Percentiles rank a stretch among this genome's conserved stretches.
Evolutionary conservation across 2,797 vertebrate genomes (phyloP).

Genomic region (Oophaga sylvatica): DNA sequence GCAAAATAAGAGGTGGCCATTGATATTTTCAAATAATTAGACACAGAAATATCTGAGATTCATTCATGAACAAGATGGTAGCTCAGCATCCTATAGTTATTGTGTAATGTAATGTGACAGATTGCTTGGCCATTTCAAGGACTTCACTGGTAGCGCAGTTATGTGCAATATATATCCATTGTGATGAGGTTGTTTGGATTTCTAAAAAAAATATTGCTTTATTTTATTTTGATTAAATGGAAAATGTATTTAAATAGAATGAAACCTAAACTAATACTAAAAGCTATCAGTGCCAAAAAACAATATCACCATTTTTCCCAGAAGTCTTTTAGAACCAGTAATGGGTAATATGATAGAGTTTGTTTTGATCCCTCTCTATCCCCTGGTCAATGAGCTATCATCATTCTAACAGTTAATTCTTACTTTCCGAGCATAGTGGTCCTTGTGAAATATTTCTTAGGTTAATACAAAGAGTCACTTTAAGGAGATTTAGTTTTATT

Average conservation of each 20-base stretch:
- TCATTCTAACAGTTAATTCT: neutral
- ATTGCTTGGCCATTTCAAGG: neutral
- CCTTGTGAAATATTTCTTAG: neutral
- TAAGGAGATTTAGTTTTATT: neutral
- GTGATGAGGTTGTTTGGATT: neutral
- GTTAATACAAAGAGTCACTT: neutral
- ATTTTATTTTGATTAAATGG: neutral
- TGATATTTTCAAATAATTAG: slow-evolving; percentile 3
- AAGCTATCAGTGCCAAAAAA: too few species aligned
- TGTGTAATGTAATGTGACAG: neutral
- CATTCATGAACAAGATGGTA: neutral
- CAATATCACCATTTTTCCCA: too few species aligned
- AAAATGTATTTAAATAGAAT: neutral
- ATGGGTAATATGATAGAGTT: neutral
- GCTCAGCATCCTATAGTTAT: neutral
- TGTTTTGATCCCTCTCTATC: neutral
- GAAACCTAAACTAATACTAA: neutral
- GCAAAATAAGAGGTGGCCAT: neutral
- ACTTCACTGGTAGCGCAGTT: neutral
- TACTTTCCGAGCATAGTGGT: neutral
- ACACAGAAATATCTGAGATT: neutral
- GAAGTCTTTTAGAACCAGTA: neutral
- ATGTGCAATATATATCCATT: neutral
- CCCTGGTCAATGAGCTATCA: too few species aligned
- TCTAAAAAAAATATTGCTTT: neutral